Evolutionary conservation across 2,797 vertebrate species (phyloP).

Genomic region (Pterois miles): DNA sequence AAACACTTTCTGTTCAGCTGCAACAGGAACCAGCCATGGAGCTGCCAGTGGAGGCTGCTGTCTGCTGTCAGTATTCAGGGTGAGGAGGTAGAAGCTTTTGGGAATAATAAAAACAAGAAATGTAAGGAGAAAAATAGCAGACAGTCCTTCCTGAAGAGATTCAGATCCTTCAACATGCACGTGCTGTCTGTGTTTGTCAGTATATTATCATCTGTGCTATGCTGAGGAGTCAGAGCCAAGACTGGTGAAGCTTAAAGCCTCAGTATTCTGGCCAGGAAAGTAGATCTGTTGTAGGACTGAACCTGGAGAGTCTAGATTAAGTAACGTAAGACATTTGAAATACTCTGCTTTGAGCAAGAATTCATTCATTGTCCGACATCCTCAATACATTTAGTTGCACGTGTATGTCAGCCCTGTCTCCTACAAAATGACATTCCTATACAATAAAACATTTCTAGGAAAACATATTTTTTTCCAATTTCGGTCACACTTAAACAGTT

Average conservation of each 20-base stretch:
- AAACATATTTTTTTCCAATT: too few species aligned
- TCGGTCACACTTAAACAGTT: too few species aligned
- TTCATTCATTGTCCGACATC: neutral
- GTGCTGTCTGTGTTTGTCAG: neutral
- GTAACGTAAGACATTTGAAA: neutral
- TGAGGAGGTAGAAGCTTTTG: neutral
- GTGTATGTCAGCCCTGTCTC: neutral
- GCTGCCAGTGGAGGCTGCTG: neutral
- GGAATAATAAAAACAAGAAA: neutral
- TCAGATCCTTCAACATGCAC: neutral
- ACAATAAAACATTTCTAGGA: too few species aligned
- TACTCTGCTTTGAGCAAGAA: neutral
- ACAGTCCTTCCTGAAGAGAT: neutral
- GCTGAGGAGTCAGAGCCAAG: neutral
- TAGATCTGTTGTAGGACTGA: neutral
- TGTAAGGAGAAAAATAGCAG: neutral
- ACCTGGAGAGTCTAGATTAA: neutral
- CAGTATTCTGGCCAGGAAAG: neutral
- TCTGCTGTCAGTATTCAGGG: neutral
- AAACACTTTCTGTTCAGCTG: neutral
- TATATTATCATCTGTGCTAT: neutral
- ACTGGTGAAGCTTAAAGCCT: neutral
- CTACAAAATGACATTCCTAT: fast-evolving
- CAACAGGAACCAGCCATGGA: neutral
- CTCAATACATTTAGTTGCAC: neutral